Evolutionary conservation across 2,113 vertebrate species (phyloP).

Genomic region (Siniperca knerii): DNA sequence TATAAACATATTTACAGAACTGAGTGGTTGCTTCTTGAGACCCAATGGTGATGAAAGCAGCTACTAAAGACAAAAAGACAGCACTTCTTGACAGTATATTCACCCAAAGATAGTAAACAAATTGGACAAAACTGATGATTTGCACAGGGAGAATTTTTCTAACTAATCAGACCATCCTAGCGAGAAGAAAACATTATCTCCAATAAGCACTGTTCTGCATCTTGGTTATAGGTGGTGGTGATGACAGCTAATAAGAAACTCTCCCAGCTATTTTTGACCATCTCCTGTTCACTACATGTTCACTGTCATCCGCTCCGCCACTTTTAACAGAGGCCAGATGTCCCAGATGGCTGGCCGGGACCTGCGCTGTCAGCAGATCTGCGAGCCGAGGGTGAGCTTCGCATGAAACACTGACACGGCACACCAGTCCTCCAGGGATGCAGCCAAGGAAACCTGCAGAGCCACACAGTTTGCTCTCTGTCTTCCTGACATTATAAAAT

Average conservation of each 20-base stretch:
- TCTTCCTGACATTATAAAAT: conserved; percentile 6
- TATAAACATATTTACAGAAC: conserved; percentile 15
- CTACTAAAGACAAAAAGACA: background rate
- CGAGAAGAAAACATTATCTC: background rate
- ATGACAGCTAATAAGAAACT: conserved; percentile 24
- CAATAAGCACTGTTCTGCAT: background rate
- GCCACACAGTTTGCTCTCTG: conserved; percentile 13
- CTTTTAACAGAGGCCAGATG: conserved; percentile 62
- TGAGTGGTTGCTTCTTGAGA: background rate
- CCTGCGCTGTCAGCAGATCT: conserved; percentile 74
- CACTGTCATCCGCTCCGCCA: conserved; percentile 25
- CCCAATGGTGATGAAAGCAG: background rate
- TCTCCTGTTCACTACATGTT: conserved; percentile 42
- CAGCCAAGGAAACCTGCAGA: conserved; percentile 53
- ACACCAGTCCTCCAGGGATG: conserved; percentile 55
- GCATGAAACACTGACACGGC: conserved; percentile 53
- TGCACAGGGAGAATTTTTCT: background rate
- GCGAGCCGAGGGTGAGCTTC: conserved; percentile 34
- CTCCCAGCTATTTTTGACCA: conserved; percentile 28
- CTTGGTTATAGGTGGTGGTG: background rate
- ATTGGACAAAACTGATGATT: background rate
- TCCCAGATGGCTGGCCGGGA: conserved; percentile 51
- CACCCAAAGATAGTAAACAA: conserved; percentile 1
- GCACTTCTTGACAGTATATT: background rate
- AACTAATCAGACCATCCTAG: background rate